Evolutionary conservation across 2,113 vertebrate species (phyloP).

Genomic region (Eptatretus burgeri): DNA sequence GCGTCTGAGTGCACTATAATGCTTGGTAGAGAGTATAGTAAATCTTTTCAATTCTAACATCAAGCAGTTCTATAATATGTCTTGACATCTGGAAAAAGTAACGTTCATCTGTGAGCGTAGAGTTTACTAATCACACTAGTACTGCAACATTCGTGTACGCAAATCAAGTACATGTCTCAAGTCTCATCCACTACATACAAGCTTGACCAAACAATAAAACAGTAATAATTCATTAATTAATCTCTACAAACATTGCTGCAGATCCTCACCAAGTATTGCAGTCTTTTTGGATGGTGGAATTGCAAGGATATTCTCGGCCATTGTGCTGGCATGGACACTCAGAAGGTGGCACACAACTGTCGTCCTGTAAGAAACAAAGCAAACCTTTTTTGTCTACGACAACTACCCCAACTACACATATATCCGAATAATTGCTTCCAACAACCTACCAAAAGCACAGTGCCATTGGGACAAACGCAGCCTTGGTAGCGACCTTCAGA

Average conservation of each 20-base stretch:
- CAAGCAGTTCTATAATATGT: too few species aligned
- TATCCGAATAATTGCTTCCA: neutral
- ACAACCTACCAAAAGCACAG: constrained; percentile 25
- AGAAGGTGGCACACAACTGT: constrained; percentile 28
- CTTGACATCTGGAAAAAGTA: too few species aligned
- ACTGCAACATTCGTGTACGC: too few species aligned
- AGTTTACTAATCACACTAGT: too few species aligned
- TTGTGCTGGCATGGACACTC: constrained; percentile 52
- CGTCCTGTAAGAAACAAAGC: constrained; percentile 17
- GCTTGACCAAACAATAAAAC: too few species aligned
- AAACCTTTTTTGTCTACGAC: neutral
- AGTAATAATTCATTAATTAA: neutral
- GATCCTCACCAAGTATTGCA: constrained; percentile 42
- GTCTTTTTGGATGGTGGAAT: constrained; percentile 40
- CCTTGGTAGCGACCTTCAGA: constrained; percentile 17
- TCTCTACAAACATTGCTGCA: neutral
- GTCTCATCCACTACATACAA: too few species aligned
- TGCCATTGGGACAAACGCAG: constrained; percentile 40
- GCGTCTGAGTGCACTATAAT: too few species aligned
- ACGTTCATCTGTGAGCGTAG: too few species aligned
- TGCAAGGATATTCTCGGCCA: constrained; percentile 29
- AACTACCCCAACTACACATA: neutral
- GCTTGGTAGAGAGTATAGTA: too few species aligned
- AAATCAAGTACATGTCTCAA: too few species aligned
- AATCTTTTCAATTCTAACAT: too few species aligned